Evolutionary conservation across 2,113 vertebrate genomes (phyloP).

Genomic region (Phalacrocorax carbo): DNA sequence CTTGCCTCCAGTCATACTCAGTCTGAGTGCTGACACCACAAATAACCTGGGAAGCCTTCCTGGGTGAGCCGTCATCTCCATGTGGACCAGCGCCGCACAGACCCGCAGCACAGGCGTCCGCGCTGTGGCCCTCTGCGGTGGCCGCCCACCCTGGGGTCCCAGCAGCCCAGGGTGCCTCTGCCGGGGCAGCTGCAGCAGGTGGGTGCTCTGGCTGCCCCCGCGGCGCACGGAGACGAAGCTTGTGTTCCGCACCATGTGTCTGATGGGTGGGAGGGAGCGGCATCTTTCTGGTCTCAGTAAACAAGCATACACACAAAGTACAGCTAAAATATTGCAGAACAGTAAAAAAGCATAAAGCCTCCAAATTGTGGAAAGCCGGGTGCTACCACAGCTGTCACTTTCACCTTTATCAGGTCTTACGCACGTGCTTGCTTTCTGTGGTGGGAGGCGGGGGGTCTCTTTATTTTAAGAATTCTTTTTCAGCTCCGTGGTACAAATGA

Average conservation of each 20-base stretch:
- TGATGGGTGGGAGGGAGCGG: neutral
- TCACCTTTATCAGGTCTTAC: neutral
- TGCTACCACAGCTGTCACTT: neutral
- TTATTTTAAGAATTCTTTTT: neutral
- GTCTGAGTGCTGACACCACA: neutral
- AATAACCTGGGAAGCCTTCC: neutral
- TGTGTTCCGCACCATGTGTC: fast-evolving
- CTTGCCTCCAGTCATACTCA: neutral
- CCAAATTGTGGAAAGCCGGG: fast-evolving
- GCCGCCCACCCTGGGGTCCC: neutral
- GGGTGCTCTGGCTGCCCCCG: neutral
- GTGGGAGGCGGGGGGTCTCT: neutral
- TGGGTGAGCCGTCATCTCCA: neutral
- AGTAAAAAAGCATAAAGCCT: neutral
- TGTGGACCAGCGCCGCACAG: fast-evolving
- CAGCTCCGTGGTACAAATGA: neutral
- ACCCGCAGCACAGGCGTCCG: neutral
- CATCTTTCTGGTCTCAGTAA: neutral
- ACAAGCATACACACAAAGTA: too few species aligned
- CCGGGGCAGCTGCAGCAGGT: fast-evolving
- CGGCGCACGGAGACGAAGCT: too few species aligned
- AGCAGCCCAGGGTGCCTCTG: neutral
- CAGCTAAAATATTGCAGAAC: too few species aligned
- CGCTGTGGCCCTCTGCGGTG: fast-evolving
- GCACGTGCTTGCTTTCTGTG: neutral